These are phyloP conservation scores for Seira musarum DNA, from an alignment of 2,888 invertebrate genomes.

Conservation along the genomic window DNA sequence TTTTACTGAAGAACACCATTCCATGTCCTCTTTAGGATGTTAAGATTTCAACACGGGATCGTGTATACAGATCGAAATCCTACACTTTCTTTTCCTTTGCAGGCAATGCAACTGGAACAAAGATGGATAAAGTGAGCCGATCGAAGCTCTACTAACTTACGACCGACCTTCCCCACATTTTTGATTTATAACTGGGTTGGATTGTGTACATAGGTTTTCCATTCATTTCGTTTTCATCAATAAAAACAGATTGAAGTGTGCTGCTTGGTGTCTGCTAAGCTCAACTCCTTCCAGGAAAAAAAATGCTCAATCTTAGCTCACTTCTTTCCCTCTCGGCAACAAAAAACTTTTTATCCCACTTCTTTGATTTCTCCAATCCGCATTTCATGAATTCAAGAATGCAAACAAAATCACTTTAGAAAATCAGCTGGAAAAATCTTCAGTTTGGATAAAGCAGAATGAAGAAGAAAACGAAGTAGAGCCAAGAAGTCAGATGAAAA, in stretches of 20 bases:
- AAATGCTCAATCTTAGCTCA: neutral
- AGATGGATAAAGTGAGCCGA: too few species aligned
- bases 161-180: slow-evolving; percentile 16
- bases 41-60: too few species aligned
- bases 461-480: neutral
- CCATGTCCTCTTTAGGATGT: too few species aligned
- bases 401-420: slow-evolving; percentile 34
- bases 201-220: slow-evolving; percentile 50
- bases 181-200: slow-evolving; percentile 49
- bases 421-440: slow-evolving; percentile 23
- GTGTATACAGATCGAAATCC: too few species aligned
- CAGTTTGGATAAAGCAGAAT: neutral
- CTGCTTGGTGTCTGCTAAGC: slow-evolving; percentile 8
- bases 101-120: too few species aligned
- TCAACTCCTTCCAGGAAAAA: neutral
- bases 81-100: slow-evolving; percentile 29
- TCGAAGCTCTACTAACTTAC: too few species aligned
- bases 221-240: slow-evolving; percentile 51
- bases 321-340: neutral
- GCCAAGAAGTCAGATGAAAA: neutral
- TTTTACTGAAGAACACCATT: too few species aligned
- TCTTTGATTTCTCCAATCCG: slow-evolving; percentile 12
- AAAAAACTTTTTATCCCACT: slow-evolving; percentile 22
- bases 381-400: slow-evolving; percentile 17
- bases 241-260: slow-evolving; percentile 37